A percentile compares a stretch with the other conserved stretches of the same genome.
Evolutionary conservation across 2,113 vertebrate species (phyloP).

Genomic region (Australoheros scitulus): DNA sequence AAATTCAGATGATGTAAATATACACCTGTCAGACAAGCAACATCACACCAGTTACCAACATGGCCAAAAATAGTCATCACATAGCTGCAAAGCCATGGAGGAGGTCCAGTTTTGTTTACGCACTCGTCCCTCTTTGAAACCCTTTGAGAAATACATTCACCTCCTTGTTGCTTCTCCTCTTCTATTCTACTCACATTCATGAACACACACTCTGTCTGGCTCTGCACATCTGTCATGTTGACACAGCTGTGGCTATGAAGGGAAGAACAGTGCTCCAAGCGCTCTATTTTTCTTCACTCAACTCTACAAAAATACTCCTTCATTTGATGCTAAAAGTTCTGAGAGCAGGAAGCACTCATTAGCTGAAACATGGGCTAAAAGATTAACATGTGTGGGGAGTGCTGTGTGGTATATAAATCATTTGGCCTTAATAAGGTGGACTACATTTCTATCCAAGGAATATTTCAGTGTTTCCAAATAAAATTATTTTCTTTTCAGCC

Average conservation of each 20-base stretch:
- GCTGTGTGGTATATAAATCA: conserved; percentile 58
- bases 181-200: conserved; percentile 3
- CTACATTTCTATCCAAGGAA: conserved; percentile 50
- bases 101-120: conserved; percentile 24
- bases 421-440: conserved; percentile 54
- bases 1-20: conserved; percentile 44
- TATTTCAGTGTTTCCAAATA: conserved; percentile 38
- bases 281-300: conserved; percentile 75
- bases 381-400: conserved; percentile 67
- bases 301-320: conserved; percentile 72
- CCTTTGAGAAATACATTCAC: conserved; percentile 39
- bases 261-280: conserved; percentile 74
- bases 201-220: conserved; percentile 45
- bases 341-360: conserved; percentile 70
- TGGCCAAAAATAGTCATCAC: background rate
- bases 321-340: conserved; percentile 70
- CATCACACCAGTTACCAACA: background rate
- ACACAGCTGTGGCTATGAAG: conserved; percentile 82
- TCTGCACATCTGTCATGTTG: conserved; percentile 78
- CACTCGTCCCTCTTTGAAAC: conserved; percentile 22
- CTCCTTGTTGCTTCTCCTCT: conserved; percentile 41
- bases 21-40: conserved; percentile 40
- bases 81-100: conserved; percentile 4
- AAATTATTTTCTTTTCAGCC: conserved; percentile 16
- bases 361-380: conserved; percentile 62